Conservation (phyloP, 2,113 vertebrate genomes). For the Hymenochirus boettgeri region DNA sequence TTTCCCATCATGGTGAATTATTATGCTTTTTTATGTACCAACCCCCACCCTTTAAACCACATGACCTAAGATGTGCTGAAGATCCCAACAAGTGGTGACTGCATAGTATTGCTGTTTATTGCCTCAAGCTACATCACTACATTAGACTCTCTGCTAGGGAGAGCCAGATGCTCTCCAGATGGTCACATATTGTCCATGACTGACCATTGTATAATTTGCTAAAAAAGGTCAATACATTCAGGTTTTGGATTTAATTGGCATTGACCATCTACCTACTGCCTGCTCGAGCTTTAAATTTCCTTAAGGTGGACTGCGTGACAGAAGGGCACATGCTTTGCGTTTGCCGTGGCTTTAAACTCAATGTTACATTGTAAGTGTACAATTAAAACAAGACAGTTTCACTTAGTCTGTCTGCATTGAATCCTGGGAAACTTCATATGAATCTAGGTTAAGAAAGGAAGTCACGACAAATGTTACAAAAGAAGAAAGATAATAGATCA, state of each 20-base stretch:
- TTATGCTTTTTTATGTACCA: constrained; percentile 3
- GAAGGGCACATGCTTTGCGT: constrained; percentile 38
- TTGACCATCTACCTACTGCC: constrained; percentile 76
- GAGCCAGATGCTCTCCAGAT: constrained; percentile 93
- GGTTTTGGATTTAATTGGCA: constrained; percentile 84
- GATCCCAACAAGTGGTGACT: constrained; percentile 93
- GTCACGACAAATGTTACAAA: no score
- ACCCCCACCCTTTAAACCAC: constrained; percentile 54
- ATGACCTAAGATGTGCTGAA: constrained; percentile 98
- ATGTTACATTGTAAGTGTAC: no score
- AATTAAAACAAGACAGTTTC: no score
- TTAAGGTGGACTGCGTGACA: constrained; percentile 73
- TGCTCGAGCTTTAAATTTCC: constrained; percentile 63
- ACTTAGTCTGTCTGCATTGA: no score
- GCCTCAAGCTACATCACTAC: constrained; percentile 77
- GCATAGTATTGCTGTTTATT: constrained; percentile 76
- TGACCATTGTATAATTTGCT: constrained; percentile 90
- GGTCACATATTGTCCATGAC: constrained; percentile 94
- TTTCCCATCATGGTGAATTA: neutral
- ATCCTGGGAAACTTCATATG: no score
- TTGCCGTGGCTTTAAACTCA: neutral
- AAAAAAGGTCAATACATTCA: constrained; percentile 85
- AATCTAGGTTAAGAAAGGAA: no score
- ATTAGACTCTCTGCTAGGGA: constrained; percentile 84
- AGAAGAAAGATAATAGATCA: no score